phyloP scores from a whole-genome alignment of 2,113 vertebrate species.

The Procavia capensis region DNA sequence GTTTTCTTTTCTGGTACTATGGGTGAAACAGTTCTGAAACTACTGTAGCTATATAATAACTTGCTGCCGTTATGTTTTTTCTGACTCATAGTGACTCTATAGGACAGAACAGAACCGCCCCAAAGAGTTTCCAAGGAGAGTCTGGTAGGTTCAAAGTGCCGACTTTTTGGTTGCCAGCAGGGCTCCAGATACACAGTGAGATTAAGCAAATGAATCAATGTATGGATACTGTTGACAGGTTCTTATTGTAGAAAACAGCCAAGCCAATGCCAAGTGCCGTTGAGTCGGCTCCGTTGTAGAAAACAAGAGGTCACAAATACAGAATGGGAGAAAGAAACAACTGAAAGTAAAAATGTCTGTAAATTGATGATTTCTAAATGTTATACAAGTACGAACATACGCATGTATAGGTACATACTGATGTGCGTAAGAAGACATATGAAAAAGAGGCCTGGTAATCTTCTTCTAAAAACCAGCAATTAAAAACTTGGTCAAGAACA shows the following conservation, averaged over 20 bases:
- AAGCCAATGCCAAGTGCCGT: too few species aligned
- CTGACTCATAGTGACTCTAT: too few species aligned
- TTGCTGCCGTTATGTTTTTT: too few species aligned
- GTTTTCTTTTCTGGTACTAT: neutral
- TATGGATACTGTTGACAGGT: neutral
- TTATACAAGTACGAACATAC: neutral
- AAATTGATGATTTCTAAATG: neutral
- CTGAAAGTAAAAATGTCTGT: neutral
- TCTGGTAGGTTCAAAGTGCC: too few species aligned
- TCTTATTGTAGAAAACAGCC: neutral
- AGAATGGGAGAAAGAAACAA: neutral
- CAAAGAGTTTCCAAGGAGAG: too few species aligned
- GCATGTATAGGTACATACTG: neutral
- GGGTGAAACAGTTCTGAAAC: neutral
- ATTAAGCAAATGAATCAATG: neutral
- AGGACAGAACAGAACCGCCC: too few species aligned
- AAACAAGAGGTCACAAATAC: neutral
- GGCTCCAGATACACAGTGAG: too few species aligned
- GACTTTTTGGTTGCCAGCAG: too few species aligned
- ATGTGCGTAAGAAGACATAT: neutral
- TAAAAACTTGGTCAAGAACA: too few species aligned
- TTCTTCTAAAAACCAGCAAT: too few species aligned
- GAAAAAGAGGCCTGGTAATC: too few species aligned
- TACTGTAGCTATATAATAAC: neutral
- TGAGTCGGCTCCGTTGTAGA: too few species aligned